These are phyloP conservation scores for Rana temporaria DNA, from an alignment of 2,113 vertebrate genomes.

Conservation along the genomic window DNA sequence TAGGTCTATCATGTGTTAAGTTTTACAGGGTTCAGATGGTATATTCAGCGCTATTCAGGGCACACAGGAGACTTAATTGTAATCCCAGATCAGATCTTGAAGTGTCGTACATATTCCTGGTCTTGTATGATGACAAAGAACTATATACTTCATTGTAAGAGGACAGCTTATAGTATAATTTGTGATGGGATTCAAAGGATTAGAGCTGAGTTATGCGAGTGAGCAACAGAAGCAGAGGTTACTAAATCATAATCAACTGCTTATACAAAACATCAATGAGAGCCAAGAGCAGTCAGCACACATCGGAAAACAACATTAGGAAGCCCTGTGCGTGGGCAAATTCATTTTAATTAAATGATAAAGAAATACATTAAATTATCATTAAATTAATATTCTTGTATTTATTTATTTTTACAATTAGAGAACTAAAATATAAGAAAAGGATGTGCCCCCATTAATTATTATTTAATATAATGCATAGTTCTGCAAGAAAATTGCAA, in stretches of 20 bases:
- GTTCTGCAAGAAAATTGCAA: not conserved
- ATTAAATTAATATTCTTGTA: too few species aligned
- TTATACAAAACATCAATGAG: slow-evolving; percentile 39
- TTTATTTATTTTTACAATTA: not conserved
- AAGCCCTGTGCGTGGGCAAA: not conserved
- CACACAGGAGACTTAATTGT: not conserved
- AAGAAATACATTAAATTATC: too few species aligned
- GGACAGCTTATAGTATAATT: slow-evolving; percentile 58
- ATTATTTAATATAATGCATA: too few species aligned
- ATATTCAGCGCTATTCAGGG: not conserved
- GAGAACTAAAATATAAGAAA: not conserved
- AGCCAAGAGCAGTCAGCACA: slow-evolving; percentile 30
- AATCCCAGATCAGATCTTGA: slow-evolving; percentile 19
- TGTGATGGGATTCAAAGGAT: slow-evolving; percentile 55
- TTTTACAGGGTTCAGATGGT: not conserved
- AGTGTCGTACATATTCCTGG: slow-evolving; percentile 14
- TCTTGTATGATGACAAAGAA: slow-evolving; percentile 47
- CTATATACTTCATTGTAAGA: slow-evolving; percentile 55
- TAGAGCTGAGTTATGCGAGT: slow-evolving; percentile 49
- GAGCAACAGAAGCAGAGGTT: slow-evolving; percentile 47
- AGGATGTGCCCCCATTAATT: not conserved
- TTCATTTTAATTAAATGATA: too few species aligned
- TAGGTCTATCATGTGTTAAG: slow-evolving; percentile 7
- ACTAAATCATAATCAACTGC: slow-evolving; percentile 56
- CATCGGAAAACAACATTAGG: slow-evolving; percentile 6